Evolutionary conservation across 92 coral and sea anemone species (phyloP), one percentile per base, ranked within the genome.

Genomic region (Montipora capitata): DNA sequence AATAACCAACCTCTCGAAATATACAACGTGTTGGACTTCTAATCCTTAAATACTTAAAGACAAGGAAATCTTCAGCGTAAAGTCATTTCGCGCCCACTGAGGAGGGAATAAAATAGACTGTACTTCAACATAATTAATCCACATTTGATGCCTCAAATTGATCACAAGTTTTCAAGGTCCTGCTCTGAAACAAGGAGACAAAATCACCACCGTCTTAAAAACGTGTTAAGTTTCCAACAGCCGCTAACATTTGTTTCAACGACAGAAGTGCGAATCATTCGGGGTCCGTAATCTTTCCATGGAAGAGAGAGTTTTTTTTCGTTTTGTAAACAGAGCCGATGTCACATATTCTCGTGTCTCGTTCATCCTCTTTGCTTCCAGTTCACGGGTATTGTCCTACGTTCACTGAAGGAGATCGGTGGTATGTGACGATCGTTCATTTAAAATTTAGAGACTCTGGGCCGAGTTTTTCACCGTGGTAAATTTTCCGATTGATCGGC

Each of bases 1-100:
- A 88, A 89, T 92, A 84, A 88, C 95, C 95, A 83, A 83, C 80
- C 87, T 83, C 87, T 83, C 79, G 87, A 83, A 83, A 72, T 62
- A 72, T 70, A 72, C 78, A 83, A 57, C 80, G 72, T 59, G 61
- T 72, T 64, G 62, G 39, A 83, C 82, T 66, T 72, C 87, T 72
- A 57, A 83, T 83, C 87, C 87, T 35, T 42, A 61, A 42, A 83
- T 71, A 83, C 87, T 63, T 72, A 61, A 83, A 70, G 54, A 58
- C 44, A 72, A 72, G 59, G 79, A 61, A 73, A 72, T 58, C 17
- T 58, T 61, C 79, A 72, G 87, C 64, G 42, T 42, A 12, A 83
- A 72, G 40, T 41, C 79, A 72, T 72, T 57, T 81, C 76, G 74
- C 85, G 77, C 76, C 85, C 56, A 68, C 62, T 59, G 48, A 20